phyloP scores from a whole-genome alignment of 2,113 vertebrate genomes.

The Columba livia region DNA sequence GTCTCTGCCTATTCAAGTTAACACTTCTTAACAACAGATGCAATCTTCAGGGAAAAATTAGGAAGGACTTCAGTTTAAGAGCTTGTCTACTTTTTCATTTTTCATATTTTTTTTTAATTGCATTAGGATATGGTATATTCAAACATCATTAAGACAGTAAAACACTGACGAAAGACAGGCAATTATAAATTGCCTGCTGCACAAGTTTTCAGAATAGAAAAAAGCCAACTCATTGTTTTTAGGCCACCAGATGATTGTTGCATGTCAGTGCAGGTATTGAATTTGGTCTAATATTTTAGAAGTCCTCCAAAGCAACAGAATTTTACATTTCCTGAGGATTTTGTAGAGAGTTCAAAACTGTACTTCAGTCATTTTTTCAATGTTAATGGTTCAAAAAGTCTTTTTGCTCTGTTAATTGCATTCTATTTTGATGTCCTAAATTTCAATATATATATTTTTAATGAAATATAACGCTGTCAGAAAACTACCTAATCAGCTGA shows the following conservation, averaged over 20 bases:
- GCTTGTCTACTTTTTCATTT: background rate
- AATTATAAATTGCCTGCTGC: background rate
- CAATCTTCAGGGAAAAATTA: conserved; percentile 69
- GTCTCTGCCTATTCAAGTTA: conserved; percentile 37
- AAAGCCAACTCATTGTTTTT: too few relatives aligned
- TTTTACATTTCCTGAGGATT: too few relatives aligned
- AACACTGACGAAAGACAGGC: background rate
- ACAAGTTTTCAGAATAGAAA: background rate
- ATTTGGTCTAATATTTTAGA: too few relatives aligned
- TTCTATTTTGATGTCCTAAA: too few relatives aligned
- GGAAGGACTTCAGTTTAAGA: background rate
- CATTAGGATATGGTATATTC: background rate
- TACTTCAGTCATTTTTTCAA: too few relatives aligned
- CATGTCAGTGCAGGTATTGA: too few relatives aligned
- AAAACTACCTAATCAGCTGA: background rate
- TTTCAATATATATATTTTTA: background rate
- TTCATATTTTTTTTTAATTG: background rate
- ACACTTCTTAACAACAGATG: conserved; percentile 56
- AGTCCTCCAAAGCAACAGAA: too few relatives aligned
- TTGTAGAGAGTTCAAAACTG: too few relatives aligned
- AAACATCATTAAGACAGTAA: background rate
- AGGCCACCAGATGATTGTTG: too few relatives aligned
- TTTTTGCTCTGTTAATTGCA: too few relatives aligned
- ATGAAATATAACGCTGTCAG: background rate
- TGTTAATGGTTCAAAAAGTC: too few relatives aligned